Base-by-base conservation (phyloP, 2,797 vertebrate genomes). In the Platalea minor region DNA sequence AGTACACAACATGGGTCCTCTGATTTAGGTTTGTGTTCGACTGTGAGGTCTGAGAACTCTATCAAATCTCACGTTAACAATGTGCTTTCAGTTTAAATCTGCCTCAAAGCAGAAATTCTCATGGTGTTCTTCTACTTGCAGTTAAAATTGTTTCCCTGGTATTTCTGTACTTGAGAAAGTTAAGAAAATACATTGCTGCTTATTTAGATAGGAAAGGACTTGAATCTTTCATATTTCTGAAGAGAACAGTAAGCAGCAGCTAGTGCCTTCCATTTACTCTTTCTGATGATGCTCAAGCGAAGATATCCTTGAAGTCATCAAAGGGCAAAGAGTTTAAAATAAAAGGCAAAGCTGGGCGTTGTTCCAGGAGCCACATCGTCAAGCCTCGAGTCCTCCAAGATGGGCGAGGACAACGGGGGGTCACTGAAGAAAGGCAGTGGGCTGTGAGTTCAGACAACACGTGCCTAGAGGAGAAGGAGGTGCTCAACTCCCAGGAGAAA, bases 51-150 rank as follows among this genome's bases (percentile, higher is more conserved):
- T 60, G 69, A 67, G 94, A 96, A 89, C 92, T 91, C 93, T 63
- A 84, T 53, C 77, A 54, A 89, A 95, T 84, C 96, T 67, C 94
- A 77, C 61, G 24, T 8, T 74, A 89, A 87, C 87, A 12, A 53
- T 26, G 45, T 6, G 3, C 17, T 73, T 86, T 76, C 75, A 83
- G 77, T 76, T 95, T 75, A 91, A 88, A 96, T 54, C 92, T 54
- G 39, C 86, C 92, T 86, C 88, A 61, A 72, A 92, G 82, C 90
- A 96, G 94, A 91, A 96, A 67, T 56, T 59, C 70, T 46, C 50
- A 20, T 31, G 65, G 83, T 72, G 56, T 18, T 82, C 31, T 73
- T 92, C 77, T 79, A 29, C 33, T 85, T 53, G 29, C 43, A 26
- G 45, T 54, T 69, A 33, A 45, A 91, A 93, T 48, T n/a, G n/a